Conservation (phyloP, 1,140 invertebrate genomes). For the Bombus polaris region DNA sequence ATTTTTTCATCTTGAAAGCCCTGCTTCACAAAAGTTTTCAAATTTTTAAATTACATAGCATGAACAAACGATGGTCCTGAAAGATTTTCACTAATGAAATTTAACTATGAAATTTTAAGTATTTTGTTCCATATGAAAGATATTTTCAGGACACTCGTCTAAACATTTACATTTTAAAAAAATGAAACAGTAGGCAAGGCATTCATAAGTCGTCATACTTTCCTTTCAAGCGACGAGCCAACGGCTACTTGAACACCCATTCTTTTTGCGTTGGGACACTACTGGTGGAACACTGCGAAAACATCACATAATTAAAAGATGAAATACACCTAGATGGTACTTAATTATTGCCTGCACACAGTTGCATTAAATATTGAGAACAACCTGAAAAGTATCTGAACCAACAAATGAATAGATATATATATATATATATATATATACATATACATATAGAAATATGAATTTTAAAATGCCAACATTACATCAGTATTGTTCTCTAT, state of each 20-base stretch:
- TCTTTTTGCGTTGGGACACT: conserved; percentile 80
- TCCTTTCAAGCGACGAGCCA: conserved; percentile 81
- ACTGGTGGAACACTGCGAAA: conserved; percentile 75
- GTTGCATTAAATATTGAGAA: conserved; percentile 61
- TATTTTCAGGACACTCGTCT: conserved; percentile 67
- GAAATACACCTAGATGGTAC: conserved; percentile 69
- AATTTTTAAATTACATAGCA: conserved; percentile 49
- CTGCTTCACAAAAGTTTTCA: conserved; percentile 39
- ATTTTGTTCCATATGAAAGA: conserved; percentile 25
- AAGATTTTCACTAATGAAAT: conserved; percentile 34
- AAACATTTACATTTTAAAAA: conserved; percentile 45
- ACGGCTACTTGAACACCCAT: conserved; percentile 80
- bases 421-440: conserved; percentile 22
- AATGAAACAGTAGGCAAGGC: conserved; percentile 62
- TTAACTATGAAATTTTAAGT: conserved; percentile 29
- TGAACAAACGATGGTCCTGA: conserved; percentile 68
- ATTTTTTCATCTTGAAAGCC: conserved; percentile 49
- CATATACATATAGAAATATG: conserved; percentile 38
- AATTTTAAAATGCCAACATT: conserved; percentile 49
- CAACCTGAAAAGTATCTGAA: conserved; percentile 51
- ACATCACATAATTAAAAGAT: conserved; percentile 71
- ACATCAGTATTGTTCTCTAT: conserved; percentile 53
- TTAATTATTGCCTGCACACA: conserved; percentile 59
- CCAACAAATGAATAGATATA: conserved; percentile 54
- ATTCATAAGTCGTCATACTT: conserved; percentile 81